A percentile compares a stretch with the other conserved stretches of the same genome.
phyloP scores from a whole-genome alignment of 1,140 invertebrate genomes.

The Apis mellifera region DNA sequence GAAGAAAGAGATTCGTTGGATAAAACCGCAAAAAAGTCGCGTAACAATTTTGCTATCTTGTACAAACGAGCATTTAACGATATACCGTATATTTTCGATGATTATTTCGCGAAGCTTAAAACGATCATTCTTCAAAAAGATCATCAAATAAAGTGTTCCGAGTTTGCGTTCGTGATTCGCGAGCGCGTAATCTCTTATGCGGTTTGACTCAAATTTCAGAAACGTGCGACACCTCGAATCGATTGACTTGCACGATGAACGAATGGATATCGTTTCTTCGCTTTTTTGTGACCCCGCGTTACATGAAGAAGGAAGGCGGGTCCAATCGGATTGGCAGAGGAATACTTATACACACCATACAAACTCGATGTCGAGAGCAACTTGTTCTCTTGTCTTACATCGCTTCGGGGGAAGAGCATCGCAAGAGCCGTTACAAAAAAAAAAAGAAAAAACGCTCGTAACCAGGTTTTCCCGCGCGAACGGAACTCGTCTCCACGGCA shows the following conservation, averaged over 20 bases:
- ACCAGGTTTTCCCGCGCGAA: slow-evolving; percentile 40
- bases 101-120: slow-evolving; percentile 54
- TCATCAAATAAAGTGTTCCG: slow-evolving; percentile 28
- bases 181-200: slow-evolving; percentile 44
- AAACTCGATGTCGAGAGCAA: slow-evolving; percentile 45
- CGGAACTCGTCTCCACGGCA: slow-evolving; percentile 16
- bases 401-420: slow-evolving; percentile 47
- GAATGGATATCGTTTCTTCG: background rate
- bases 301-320: background rate
- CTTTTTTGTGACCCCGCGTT: background rate
- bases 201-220: slow-evolving; percentile 55
- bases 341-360: background rate
- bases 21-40: background rate
- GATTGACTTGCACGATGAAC: background rate
- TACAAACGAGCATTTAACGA: slow-evolving; percentile 6
- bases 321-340: no score
- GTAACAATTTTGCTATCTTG: slow-evolving; percentile 38
- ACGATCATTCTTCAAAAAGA: slow-evolving; percentile 56
- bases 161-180: background rate
- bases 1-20: slow-evolving; percentile 1
- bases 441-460: slow-evolving; percentile 25
- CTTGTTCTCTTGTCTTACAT: slow-evolving; percentile 53
- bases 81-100: slow-evolving; percentile 59
- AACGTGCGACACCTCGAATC: slow-evolving; percentile 19
- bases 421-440: slow-evolving; percentile 14